Conservation (phyloP, 2,113 vertebrate species). For the Porphyrio hochstetteri region DNA sequence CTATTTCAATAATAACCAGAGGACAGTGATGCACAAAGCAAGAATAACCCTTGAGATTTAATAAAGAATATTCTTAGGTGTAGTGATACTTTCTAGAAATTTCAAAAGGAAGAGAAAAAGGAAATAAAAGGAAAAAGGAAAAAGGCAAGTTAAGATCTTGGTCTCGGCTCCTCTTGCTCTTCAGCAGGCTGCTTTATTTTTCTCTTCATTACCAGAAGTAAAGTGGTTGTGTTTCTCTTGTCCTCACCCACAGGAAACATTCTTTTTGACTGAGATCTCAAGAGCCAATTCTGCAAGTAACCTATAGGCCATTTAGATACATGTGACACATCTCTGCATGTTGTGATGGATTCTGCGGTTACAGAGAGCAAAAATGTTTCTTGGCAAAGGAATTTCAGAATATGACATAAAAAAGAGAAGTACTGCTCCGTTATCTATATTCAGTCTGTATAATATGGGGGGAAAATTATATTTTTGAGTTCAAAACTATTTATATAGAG, state of each 20-base stretch:
- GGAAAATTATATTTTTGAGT: neutral
- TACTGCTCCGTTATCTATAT: neutral
- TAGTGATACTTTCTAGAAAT: neutral
- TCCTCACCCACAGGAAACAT: neutral
- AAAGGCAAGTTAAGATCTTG: neutral
- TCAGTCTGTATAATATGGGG: neutral
- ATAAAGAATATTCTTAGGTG: neutral
- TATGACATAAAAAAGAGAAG: neutral
- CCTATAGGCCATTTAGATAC: neutral
- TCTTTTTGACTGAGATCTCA: neutral
- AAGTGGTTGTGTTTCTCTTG: neutral
- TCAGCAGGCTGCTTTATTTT: neutral
- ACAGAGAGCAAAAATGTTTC: neutral
- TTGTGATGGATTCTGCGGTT: neutral
- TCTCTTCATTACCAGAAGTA: neutral
- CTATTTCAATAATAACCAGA: neutral
- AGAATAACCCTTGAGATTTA: neutral
- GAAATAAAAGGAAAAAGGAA: fast-evolving
- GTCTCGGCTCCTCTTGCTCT: neutral
- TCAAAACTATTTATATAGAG: neutral
- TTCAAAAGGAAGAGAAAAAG: neutral
- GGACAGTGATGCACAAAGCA: neutral
- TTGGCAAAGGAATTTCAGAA: neutral
- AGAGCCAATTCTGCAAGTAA: neutral
- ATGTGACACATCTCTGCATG: neutral